Conservation (phyloP, 2,888 invertebrate species). For the Stenotaenia linearis region DNA sequence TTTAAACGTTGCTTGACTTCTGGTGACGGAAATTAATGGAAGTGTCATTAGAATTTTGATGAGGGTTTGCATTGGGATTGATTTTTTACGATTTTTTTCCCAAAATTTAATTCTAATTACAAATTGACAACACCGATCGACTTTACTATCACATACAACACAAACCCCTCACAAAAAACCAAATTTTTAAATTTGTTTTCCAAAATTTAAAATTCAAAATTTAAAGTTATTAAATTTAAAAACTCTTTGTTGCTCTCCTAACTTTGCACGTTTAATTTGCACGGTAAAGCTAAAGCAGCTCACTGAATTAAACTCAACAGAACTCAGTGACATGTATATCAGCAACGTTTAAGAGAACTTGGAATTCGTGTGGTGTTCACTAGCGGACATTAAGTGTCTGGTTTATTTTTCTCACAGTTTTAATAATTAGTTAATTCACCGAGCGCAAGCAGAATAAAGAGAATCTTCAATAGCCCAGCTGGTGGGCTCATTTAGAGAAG, state of each 20-base stretch:
- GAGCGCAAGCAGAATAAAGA: not conserved
- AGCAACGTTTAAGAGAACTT: not conserved
- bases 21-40: not conserved
- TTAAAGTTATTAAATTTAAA: no score
- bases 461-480: not conserved
- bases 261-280: no score
- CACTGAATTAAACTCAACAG: not conserved
- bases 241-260: no score
- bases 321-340: not conserved
- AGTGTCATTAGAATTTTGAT: not conserved
- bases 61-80: no score
- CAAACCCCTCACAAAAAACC: no score
- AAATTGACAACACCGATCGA: no score
- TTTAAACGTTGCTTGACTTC: not conserved
- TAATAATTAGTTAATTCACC: not conserved
- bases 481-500: not conserved
- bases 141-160: no score
- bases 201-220: no score
- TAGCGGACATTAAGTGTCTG: not conserved
- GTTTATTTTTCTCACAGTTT: not conserved
- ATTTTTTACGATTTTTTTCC: no score
- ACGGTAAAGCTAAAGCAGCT: no score
- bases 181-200: no score
- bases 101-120: no score
- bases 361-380: not conserved